Conservation (phyloP, 2,797 vertebrate species). For the Crenichthys baileyi region DNA sequence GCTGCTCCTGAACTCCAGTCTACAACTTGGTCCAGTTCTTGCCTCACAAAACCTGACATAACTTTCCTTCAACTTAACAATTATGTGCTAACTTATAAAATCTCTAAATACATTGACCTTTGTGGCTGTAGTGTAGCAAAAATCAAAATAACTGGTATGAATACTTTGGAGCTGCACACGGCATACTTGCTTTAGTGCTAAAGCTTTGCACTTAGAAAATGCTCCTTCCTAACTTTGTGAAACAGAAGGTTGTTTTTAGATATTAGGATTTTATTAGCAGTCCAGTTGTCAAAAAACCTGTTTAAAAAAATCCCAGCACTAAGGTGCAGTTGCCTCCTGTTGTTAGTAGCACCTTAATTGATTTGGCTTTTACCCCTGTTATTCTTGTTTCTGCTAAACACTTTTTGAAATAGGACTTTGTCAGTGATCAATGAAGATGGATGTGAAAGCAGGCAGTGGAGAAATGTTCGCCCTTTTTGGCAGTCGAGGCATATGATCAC, state of each 20-base stretch:
- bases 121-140: background rate
- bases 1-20: too few species aligned
- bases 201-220: constrained; percentile 9
- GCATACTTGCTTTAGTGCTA: constrained; percentile 3
- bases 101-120: background rate
- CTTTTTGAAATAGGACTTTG: constrained; percentile 67
- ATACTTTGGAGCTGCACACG: background rate
- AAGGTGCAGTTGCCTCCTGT: constrained; percentile 35
- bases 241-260: background rate
- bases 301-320: constrained; percentile 7
- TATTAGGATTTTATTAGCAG: background rate
- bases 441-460: constrained; percentile 72
- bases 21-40: too few species aligned
- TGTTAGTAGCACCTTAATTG: constrained; percentile 39
- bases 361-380: constrained; percentile 61
- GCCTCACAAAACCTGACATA: too few species aligned
- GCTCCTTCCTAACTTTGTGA: constrained; percentile 1
- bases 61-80: background rate
- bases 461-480: constrained; percentile 66
- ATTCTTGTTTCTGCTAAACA: constrained; percentile 61
- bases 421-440: constrained; percentile 75
- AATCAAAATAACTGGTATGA: background rate
- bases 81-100: background rate
- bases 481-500: constrained; percentile 62
- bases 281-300: constrained; percentile 13